Evolutionary conservation across 2,888 invertebrate species (phyloP).

Genomic region (Nematopogon swammerdamellus): DNA sequence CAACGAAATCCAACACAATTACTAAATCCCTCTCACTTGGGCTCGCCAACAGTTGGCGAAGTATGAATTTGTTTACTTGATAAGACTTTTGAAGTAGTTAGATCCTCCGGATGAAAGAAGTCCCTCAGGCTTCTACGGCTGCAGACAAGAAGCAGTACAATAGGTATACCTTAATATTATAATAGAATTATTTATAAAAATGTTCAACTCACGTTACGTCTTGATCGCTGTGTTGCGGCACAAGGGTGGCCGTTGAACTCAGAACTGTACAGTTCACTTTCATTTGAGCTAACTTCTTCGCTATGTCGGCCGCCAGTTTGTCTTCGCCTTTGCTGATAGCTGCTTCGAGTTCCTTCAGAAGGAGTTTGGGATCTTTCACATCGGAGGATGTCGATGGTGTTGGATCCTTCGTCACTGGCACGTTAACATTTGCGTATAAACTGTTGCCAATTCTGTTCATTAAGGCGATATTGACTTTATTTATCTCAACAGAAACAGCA

Average conservation of each 20-base stretch:
- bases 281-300: slow-evolving; percentile 71
- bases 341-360: slow-evolving; percentile 69
- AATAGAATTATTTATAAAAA: background rate
- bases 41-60: too few relatives aligned
- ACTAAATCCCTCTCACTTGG: too few relatives aligned
- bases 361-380: slow-evolving; percentile 24
- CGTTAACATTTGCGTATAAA: slow-evolving; percentile 7
- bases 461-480: background rate
- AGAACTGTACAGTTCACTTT: slow-evolving; percentile 70
- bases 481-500: background rate
- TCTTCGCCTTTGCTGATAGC: slow-evolving; percentile 77
- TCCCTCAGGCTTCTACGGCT: too few relatives aligned
- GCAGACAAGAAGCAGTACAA: too few relatives aligned
- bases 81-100: too few relatives aligned
- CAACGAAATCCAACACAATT: too few relatives aligned
- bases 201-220: background rate
- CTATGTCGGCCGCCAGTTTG: slow-evolving; percentile 70
- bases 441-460: background rate
- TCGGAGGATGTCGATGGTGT: background rate
- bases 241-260: background rate
- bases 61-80: too few relatives aligned
- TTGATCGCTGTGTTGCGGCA: background rate
- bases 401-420: background rate
- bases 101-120: too few relatives aligned
- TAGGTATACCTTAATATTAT: too few relatives aligned